Evolutionary conservation across 2,113 vertebrate species (phyloP).

Genomic region (Antechinus flavipes): DNA sequence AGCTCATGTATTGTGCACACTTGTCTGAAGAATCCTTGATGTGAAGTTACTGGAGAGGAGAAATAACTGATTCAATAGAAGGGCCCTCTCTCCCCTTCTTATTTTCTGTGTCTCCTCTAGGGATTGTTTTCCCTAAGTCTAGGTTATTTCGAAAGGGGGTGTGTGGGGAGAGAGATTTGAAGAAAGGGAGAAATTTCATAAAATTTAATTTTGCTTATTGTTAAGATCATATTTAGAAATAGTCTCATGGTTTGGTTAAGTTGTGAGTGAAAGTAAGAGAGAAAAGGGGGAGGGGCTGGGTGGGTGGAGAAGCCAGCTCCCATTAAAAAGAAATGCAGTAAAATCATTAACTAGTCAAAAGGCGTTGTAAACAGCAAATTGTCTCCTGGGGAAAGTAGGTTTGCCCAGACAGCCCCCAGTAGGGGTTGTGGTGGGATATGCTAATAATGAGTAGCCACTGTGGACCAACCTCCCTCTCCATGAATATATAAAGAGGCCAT

Average conservation of each 20-base stretch:
- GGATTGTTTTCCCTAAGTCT: not conserved
- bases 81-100: not conserved
- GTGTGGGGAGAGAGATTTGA: not conserved
- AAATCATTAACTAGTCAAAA: slow-evolving; percentile 63
- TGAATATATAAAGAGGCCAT: slow-evolving; percentile 90
- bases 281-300: not conserved
- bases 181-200: not conserved
- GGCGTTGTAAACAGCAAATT: slow-evolving; percentile 70
- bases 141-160: not conserved
- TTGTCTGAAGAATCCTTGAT: not conserved
- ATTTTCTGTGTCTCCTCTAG: not conserved
- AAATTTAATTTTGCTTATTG: not conserved
- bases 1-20: not conserved
- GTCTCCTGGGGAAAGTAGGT: slow-evolving; percentile 76
- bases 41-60: not conserved
- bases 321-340: slow-evolving; percentile 24
- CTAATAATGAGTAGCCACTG: slow-evolving; percentile 91
- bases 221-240: not conserved
- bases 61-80: not conserved
- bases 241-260: not conserved
- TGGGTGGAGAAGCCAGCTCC: not conserved
- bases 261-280: not conserved
- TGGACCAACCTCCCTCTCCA: slow-evolving; percentile 88
- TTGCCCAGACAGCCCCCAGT: slow-evolving; percentile 80
- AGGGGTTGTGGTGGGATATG: slow-evolving; percentile 90